These are phyloP conservation scores for Hypotaenidia philippensis DNA, from an alignment of 2,797 vertebrate species.

Conservation along the genomic window DNA sequence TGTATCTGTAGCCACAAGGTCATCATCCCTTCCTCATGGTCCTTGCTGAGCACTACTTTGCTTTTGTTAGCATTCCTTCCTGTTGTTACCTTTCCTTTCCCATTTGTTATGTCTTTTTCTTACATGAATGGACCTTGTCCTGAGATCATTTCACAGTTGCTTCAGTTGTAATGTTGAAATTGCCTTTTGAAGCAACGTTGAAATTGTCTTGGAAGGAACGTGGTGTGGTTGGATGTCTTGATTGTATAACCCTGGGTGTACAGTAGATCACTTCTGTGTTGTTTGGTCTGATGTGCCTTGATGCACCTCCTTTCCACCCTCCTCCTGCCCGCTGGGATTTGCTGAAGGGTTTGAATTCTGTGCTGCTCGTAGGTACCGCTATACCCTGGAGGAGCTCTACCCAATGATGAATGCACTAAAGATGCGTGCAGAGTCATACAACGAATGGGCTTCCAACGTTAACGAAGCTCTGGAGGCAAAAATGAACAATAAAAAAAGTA, in stretches of 20 bases:
- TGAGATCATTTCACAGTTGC: neutral
- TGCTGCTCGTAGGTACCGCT: slow-evolving; percentile 86
- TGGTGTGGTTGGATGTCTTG: neutral
- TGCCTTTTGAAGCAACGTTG: neutral
- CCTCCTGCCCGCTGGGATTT: fast-evolving
- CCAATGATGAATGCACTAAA: slow-evolving; percentile 87
- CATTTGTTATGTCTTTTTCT: neutral
- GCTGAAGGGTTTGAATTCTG: neutral
- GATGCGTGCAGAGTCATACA: slow-evolving; percentile 90
- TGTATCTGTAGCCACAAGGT: neutral
- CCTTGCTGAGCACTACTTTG: neutral
- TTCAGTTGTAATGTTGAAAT: neutral
- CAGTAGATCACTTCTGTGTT: neutral
- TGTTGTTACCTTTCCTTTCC: neutral
- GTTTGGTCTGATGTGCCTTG: neutral
- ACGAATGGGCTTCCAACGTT: slow-evolving; percentile 89
- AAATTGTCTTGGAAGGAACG: neutral
- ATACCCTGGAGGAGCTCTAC: slow-evolving; percentile 90
- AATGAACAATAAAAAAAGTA: slow-evolving; percentile 90
- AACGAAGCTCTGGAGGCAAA: slow-evolving; percentile 90
- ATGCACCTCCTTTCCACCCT: neutral
- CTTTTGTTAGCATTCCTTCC: neutral
- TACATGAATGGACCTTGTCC: neutral
- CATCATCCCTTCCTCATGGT: neutral
- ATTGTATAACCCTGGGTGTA: neutral